phyloP scores from a whole-genome alignment of 1,140 invertebrate species.

The Apis laboriosa region DNA sequence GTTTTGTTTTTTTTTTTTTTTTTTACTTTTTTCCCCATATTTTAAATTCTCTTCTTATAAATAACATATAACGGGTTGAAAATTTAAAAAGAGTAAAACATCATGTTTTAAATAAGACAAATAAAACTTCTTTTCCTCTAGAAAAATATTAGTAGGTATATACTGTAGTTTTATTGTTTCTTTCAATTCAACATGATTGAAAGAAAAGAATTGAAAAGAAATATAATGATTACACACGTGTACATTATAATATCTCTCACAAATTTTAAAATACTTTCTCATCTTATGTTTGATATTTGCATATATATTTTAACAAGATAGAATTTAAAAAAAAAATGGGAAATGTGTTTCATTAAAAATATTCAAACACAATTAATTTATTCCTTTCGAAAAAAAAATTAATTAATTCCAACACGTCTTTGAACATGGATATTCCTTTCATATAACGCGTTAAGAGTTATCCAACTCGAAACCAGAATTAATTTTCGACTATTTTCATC shows the following conservation, averaged over 20 bases:
- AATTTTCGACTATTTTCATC: constrained; percentile 1
- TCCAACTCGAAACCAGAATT: not conserved
- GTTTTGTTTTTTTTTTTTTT: not conserved
- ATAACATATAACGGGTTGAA: no score
- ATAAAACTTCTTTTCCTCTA: not conserved
- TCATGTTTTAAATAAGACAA: no score
- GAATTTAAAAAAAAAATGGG: not conserved
- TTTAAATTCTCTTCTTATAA: no score
- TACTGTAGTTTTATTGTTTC: not conserved
- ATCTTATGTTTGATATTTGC: not conserved
- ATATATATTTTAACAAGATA: not conserved
- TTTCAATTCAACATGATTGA: not conserved
- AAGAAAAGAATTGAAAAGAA: no score
- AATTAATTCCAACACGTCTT: not conserved
- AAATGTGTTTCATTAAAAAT: no score
- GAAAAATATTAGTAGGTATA: not conserved
- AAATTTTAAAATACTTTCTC: not conserved
- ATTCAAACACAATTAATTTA: no score
- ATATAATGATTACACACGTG: not conserved
- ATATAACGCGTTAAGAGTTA: not conserved
- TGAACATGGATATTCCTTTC: not conserved
- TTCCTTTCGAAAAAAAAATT: not conserved
- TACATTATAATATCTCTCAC: not conserved
- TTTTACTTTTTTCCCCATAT: no score
- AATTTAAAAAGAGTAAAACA: no score